phyloP scores from a whole-genome alignment of 2,888 invertebrate species.

The Elysia crispata region DNA sequence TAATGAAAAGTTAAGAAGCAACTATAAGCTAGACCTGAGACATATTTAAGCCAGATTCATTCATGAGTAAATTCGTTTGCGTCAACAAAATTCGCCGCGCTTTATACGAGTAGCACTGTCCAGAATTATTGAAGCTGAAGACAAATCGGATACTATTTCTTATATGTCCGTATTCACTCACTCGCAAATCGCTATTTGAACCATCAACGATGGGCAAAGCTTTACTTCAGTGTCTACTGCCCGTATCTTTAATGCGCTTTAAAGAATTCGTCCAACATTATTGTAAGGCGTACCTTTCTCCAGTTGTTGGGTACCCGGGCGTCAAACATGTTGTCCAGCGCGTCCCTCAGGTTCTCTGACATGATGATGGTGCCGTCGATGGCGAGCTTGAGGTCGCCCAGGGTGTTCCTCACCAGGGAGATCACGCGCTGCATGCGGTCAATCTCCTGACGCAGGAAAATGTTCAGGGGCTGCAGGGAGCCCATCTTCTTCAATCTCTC shows the following conservation, averaged over 20 bases:
- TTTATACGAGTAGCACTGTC: no score
- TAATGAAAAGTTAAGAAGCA: no score
- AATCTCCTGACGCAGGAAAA: conserved; percentile 88
- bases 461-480: conserved; percentile 94
- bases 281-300: conserved; percentile 84
- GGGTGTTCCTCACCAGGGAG: conserved; percentile 85
- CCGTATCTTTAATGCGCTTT: background rate
- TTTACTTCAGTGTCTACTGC: no score
- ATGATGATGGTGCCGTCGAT: conserved; percentile 98
- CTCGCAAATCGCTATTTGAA: no score
- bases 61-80: no score
- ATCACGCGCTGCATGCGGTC: conserved; percentile 92
- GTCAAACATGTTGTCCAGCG: conserved; percentile 97
- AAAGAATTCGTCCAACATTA: background rate
- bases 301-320: conserved; percentile 94
- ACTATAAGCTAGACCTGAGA: no score
- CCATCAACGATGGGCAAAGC: no score
- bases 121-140: no score
- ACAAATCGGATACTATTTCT: no score
- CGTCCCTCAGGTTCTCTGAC: conserved; percentile 92
- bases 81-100: no score
- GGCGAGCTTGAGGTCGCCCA: conserved; percentile 93
- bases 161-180: no score
- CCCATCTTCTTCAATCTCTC: conserved; percentile 95
- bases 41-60: no score